A percentile compares a stretch with the other conserved stretches of the same genome.
phyloP scores from a whole-genome alignment of 2,797 vertebrate genomes.

The Pelochelys cantorii region DNA sequence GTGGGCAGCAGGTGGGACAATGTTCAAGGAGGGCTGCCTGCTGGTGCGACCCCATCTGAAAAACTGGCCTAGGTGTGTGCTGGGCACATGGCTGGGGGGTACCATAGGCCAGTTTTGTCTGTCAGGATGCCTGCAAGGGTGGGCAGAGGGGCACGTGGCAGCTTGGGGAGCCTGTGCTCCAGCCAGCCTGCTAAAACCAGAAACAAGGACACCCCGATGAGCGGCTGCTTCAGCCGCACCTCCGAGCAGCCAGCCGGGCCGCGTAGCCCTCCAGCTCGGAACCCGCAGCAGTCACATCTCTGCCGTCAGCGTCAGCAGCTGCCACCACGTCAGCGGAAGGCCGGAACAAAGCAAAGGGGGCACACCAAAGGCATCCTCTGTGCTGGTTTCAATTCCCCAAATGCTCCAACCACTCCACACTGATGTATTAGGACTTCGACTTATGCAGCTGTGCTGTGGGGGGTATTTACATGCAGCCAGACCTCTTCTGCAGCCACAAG shows the following conservation, averaged over 20 bases:
- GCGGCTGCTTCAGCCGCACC: no score
- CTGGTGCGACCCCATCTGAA: no score
- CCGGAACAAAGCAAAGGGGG: neutral
- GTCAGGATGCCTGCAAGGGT: no score
- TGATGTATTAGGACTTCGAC: neutral
- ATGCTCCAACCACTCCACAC: neutral
- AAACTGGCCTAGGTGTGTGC: no score
- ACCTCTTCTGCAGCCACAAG: neutral
- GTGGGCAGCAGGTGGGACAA: neutral
- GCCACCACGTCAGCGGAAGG: neutral
- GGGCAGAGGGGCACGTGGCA: no score
- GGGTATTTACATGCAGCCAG: neutral
- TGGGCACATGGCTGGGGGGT: no score
- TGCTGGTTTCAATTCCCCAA: slow-evolving; percentile 4
- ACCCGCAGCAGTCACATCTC: neutral
- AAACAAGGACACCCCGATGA: no score
- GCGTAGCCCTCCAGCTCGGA: neutral
- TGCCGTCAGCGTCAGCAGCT: neutral
- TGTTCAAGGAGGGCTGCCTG: no score
- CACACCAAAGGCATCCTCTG: neutral
- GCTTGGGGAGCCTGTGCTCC: no score
- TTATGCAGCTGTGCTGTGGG: neutral
- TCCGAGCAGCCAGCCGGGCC: no score
- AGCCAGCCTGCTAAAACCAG: no score
- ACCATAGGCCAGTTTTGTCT: no score